These are phyloP conservation scores for Nothoprocta pentlandii DNA, from an alignment of 2,113 vertebrate species.

Conservation along the genomic window DNA sequence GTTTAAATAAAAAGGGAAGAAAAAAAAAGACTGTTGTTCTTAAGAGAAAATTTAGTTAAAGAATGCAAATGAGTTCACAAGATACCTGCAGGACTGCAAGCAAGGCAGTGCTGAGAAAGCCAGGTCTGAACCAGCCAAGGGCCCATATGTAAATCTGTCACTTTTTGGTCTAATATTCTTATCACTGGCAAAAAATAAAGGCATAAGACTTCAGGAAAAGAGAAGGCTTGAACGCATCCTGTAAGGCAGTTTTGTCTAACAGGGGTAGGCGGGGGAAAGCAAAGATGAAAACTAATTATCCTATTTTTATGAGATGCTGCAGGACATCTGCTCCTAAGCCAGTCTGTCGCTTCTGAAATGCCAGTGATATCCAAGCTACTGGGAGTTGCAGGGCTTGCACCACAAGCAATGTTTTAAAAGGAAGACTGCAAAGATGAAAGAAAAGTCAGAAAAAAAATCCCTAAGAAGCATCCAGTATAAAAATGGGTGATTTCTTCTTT, in stretches of 20 bases:
- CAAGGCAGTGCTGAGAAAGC: not conserved
- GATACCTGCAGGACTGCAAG: not conserved
- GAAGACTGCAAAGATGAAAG: not conserved
- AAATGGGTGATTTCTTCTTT: not conserved
- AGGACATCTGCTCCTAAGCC: not conserved
- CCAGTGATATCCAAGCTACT: not conserved
- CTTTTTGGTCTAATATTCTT: not conserved
- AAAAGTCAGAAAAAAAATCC: not conserved
- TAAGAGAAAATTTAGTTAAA: slow-evolving; percentile 19
- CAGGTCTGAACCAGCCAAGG: not conserved
- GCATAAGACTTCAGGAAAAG: not conserved
- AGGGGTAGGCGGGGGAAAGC: not conserved
- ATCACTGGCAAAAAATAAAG: not conserved
- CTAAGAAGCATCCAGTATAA: not conserved
- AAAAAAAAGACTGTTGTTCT: not conserved
- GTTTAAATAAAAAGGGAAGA: not conserved
- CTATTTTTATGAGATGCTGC: not conserved
- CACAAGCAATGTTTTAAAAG: not conserved
- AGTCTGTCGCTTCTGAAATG: not conserved
- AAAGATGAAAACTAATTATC: not conserved
- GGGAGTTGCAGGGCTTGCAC: not conserved
- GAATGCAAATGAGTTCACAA: slow-evolving; percentile 8
- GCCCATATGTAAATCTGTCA: not conserved
- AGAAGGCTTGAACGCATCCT: not conserved
- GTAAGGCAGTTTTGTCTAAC: not conserved